Percentiles rank a stretch among this genome's conserved stretches.
These are phyloP conservation scores for Zygothrica quintamaculata DNA, from an alignment of 2,888 invertebrate genomes.

Conservation along the genomic window DNA sequence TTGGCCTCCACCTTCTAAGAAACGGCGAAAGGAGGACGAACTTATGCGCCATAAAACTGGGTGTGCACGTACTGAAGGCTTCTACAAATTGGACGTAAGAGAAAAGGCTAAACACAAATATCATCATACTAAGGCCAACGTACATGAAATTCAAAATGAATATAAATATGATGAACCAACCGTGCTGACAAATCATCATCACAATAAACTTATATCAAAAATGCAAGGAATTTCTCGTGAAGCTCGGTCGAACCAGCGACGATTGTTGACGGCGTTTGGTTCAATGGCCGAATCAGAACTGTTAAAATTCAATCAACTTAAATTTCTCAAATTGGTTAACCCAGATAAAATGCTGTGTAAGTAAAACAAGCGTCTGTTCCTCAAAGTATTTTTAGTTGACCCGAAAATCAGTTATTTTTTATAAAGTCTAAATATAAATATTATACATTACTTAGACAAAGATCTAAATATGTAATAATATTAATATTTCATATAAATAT, in stretches of 20 bases:
- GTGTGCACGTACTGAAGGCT: constrained; percentile 96
- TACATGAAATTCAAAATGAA: constrained; percentile 73
- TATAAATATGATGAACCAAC: constrained; percentile 80
- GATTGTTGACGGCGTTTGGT: constrained; percentile 95
- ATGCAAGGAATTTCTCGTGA: constrained; percentile 93
- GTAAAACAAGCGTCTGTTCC: no score
- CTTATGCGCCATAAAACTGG: constrained; percentile 91
- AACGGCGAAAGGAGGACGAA: constrained; percentile 89
- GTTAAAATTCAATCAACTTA: constrained; percentile 98
- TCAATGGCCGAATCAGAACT: constrained; percentile 96
- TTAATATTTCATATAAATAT: no score
- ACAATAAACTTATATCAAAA: constrained; percentile 86
- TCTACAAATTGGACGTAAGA: constrained; percentile 93
- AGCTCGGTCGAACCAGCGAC: constrained; percentile 96
- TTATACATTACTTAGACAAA: no score
- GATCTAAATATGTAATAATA: no score
- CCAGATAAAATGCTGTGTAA: no score
- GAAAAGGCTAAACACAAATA: constrained; percentile 95
- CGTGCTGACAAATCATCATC: constrained; percentile 69
- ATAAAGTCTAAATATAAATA: no score
- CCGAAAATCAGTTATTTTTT: no score
- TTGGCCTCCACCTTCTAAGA: constrained; percentile 89
- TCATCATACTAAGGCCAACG: constrained; percentile 87
- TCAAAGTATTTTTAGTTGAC: no score
- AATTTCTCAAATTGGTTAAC: constrained; percentile 99